A percentile compares a stretch with the other conserved stretches of the same genome.
Evolutionary conservation across 2,888 invertebrate genomes (phyloP).

Genomic region (Silvanus unidentatus): DNA sequence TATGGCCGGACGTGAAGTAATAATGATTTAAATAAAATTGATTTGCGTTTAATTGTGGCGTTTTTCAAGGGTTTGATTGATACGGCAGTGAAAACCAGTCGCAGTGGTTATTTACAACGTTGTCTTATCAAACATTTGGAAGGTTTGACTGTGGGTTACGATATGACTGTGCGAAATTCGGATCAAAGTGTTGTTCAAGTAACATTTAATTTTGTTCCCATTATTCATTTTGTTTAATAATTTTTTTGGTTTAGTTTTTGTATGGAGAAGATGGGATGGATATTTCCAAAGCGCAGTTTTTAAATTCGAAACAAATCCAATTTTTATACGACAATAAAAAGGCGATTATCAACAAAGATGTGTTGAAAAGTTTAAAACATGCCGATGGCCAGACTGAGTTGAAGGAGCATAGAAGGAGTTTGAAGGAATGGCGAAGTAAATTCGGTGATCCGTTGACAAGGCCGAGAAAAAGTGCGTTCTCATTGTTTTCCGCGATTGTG

Average conservation of each 20-base stretch:
- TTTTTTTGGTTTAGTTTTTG: conserved; percentile 54
- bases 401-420: conserved; percentile 53
- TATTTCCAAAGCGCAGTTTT: conserved; percentile 78
- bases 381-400: conserved; percentile 50
- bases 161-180: conserved; percentile 91
- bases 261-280: conserved; percentile 95
- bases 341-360: conserved; percentile 56
- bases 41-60: conserved; percentile 8
- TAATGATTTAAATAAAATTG: conserved; percentile 15
- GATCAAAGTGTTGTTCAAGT: conserved; percentile 89
- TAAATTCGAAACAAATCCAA: conserved; percentile 66
- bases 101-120: conserved; percentile 95
- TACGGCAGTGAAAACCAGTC: conserved; percentile 98
- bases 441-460: conserved; percentile 48
- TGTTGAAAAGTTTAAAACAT: conserved; percentile 55
- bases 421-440: conserved; percentile 57
- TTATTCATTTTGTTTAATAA: conserved; percentile 8
- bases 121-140: conserved; percentile 98
- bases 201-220: conserved; percentile 13
- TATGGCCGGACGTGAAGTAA: conserved; percentile 97
- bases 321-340: conserved; percentile 79
- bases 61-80: conserved; percentile 81
- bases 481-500: conserved; percentile 53
- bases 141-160: conserved; percentile 87
- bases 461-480: conserved; percentile 53